phyloP scores from a whole-genome alignment of 2,888 invertebrate species.

The Agriopis leucophaearia region DNA sequence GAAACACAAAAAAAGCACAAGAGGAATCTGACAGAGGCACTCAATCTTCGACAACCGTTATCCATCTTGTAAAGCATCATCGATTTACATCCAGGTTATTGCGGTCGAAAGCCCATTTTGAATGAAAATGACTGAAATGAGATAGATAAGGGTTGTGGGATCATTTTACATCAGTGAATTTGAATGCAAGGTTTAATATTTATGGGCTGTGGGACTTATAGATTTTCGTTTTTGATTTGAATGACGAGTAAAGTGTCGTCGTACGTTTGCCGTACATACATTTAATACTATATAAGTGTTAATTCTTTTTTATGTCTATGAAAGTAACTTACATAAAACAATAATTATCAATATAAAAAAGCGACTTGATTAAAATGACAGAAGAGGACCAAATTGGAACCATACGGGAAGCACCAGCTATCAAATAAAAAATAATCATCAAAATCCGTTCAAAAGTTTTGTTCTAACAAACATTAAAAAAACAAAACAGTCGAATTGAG shows the following conservation, averaged over 20 bases:
- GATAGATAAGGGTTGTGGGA: slow-evolving; percentile 5
- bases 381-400: too few species aligned
- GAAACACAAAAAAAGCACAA: too few species aligned
- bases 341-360: too few species aligned
- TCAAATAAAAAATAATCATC: too few species aligned
- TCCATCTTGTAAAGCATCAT: slow-evolving; percentile 12
- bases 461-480: too few species aligned
- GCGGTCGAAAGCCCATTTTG: slow-evolving; percentile 11
- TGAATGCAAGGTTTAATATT: slow-evolving; percentile 8
- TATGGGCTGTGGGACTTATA: not conserved
- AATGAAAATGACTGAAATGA: slow-evolving; percentile 8
- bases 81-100: slow-evolving; percentile 8
- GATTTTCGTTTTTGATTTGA: not conserved
- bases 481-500: too few species aligned
- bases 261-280: not conserved
- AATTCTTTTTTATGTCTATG: too few species aligned
- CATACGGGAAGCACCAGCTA: too few species aligned
- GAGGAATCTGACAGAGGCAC: not conserved
- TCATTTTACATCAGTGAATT: slow-evolving; percentile 8
- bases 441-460: too few species aligned
- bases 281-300: not conserved
- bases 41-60: slow-evolving; percentile 8
- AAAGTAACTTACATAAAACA: too few species aligned
- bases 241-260: not conserved
- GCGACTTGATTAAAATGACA: too few species aligned